A percentile compares a stretch with the other conserved stretches of the same genome.
Evolutionary conservation across 2,888 invertebrate species (phyloP).

Genomic region (Protophormia terraenovae): DNA sequence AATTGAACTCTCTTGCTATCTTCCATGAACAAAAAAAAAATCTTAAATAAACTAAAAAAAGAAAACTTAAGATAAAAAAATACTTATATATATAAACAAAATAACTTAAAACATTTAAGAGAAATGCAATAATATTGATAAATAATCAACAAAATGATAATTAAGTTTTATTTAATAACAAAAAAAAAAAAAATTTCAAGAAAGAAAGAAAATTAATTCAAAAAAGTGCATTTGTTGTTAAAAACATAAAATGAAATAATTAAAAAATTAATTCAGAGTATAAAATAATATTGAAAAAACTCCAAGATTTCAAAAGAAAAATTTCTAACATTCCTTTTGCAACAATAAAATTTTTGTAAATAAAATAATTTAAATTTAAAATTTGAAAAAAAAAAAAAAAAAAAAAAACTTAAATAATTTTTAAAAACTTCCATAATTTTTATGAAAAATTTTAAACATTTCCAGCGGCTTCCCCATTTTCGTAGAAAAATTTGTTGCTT

Average conservation of each 20-base stretch:
- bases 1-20: conserved; percentile 40
- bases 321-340: neutral
- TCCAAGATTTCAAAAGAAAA: conserved; percentile 6
- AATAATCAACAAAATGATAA: conserved; percentile 15
- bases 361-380: conserved; percentile 33
- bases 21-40: conserved; percentile 6
- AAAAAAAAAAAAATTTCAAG: conserved; percentile 9
- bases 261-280: too few relatives aligned
- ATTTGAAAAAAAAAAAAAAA: conserved; percentile 4
- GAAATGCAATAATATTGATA: conserved; percentile 58
- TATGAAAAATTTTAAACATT: conserved; percentile 60
- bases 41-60: neutral
- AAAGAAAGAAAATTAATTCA: conserved; percentile 1
- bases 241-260: conserved; percentile 37
- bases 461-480: conserved; percentile 66
- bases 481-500: conserved; percentile 64
- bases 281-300: neutral
- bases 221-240: conserved; percentile 61
- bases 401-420: neutral
- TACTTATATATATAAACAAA: too few relatives aligned
- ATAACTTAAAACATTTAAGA: conserved; percentile 24
- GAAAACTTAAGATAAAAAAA: neutral
- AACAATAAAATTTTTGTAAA: conserved; percentile 45
- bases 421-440: conserved; percentile 60
- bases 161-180: conserved; percentile 47